A percentile compares a stretch with the other conserved stretches of the same genome.
phyloP scores from a whole-genome alignment of 2,113 vertebrate genomes.

The Ameiurus melas region DNA sequence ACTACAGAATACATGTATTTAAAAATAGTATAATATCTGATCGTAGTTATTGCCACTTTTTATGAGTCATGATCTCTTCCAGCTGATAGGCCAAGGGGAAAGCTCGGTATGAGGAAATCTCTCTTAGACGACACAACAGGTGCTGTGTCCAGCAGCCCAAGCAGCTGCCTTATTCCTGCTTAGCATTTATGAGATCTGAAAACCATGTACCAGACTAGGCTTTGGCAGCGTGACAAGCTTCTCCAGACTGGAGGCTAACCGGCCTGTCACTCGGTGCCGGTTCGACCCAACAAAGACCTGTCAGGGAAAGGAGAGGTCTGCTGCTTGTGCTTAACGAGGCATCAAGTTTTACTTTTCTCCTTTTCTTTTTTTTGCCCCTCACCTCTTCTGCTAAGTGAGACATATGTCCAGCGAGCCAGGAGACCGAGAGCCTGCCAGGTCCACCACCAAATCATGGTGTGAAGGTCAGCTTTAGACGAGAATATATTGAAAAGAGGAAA shows the following conservation, averaged over 20 bases:
- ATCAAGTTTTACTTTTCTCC: constrained; percentile 22
- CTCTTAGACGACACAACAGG: constrained; percentile 42
- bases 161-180: constrained; percentile 46
- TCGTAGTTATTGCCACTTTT: constrained; percentile 10
- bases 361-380: neutral
- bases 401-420: constrained; percentile 11
- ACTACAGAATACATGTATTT: neutral
- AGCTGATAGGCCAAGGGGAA: constrained; percentile 43
- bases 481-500: neutral
- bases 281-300: constrained; percentile 45
- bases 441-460: neutral
- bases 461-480: neutral
- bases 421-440: neutral
- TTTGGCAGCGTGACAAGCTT: constrained; percentile 53
- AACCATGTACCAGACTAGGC: constrained; percentile 50
- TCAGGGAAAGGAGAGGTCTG: constrained; percentile 44
- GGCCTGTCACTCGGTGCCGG: constrained; percentile 53
- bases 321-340: constrained; percentile 43
- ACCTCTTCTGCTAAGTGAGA: constrained; percentile 34
- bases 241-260: constrained; percentile 55
- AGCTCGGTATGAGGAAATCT: constrained; percentile 44
- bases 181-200: constrained; percentile 58
- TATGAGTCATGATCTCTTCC: constrained; percentile 43
- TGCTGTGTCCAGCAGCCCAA: constrained; percentile 46
- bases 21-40: neutral